Evolutionary conservation across 2,113 vertebrate genomes (phyloP).

Genomic region (Esox niger): DNA sequence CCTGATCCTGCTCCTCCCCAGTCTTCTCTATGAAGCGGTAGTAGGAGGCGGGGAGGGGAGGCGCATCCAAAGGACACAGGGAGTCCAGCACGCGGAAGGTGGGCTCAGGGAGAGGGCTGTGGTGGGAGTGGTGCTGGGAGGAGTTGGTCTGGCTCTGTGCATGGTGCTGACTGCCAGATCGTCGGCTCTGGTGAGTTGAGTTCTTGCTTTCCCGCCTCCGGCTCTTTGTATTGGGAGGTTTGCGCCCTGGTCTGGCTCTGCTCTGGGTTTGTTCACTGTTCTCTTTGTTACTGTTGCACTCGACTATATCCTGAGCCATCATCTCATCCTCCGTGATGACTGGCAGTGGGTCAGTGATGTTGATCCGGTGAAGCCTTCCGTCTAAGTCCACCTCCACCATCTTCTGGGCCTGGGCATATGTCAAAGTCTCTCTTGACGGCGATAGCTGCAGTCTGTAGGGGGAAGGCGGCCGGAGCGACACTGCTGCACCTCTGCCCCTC

Average conservation of each 20-base stretch:
- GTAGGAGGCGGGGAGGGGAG: slow-evolving; percentile 82
- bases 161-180: slow-evolving; percentile 54
- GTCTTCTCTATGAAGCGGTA: slow-evolving; percentile 90
- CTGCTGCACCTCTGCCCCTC: slow-evolving; percentile 67
- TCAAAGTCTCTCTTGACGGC: slow-evolving; percentile 86
- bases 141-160: slow-evolving; percentile 47
- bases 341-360: slow-evolving; percentile 89
- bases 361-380: slow-evolving; percentile 92
- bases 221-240: slow-evolving; percentile 76
- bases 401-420: slow-evolving; percentile 92
- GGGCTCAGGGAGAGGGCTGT: slow-evolving; percentile 84
- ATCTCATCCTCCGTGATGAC: slow-evolving; percentile 95
- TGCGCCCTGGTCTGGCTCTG: slow-evolving; percentile 79
- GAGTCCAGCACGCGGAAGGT: slow-evolving; percentile 82
- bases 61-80: slow-evolving; percentile 71
- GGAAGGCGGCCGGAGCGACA: slow-evolving; percentile 75
- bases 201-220: slow-evolving; percentile 80
- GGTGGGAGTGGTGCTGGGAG: slow-evolving; percentile 59
- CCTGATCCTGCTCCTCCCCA: slow-evolving; percentile 83
- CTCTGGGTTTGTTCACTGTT: slow-evolving; percentile 89
- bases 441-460: slow-evolving; percentile 92
- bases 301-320: slow-evolving; percentile 91
- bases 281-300: slow-evolving; percentile 98
- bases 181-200: slow-evolving; percentile 54
- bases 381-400: slow-evolving; percentile 97